These are phyloP conservation scores for Nothura maculosa DNA, from an alignment of 2,797 vertebrate species.

Conservation along the genomic window DNA sequence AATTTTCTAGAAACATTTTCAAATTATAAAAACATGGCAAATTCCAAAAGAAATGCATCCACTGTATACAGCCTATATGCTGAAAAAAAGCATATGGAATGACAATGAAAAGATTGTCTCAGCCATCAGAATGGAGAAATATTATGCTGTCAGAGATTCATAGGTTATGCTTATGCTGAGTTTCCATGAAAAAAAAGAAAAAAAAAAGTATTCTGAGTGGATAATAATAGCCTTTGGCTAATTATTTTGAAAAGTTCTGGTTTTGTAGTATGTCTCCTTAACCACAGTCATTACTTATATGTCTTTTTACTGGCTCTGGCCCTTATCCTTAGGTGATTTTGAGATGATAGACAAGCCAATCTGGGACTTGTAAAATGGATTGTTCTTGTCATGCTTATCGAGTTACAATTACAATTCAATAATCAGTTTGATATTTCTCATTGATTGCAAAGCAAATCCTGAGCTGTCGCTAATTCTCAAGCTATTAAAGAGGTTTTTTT, in stretches of 20 bases:
- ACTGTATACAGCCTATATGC: background rate
- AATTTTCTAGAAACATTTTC: slow-evolving; percentile 56
- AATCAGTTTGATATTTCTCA: slow-evolving; percentile 22
- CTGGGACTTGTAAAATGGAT: slow-evolving; percentile 37
- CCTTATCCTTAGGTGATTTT: background rate
- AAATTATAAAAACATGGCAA: slow-evolving; percentile 36
- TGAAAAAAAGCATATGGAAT: background rate
- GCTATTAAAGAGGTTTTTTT: background rate
- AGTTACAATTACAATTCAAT: slow-evolving; percentile 26
- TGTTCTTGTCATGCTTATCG: slow-evolving; percentile 13
- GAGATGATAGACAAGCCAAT: background rate
- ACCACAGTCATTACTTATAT: background rate
- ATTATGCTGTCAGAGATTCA: background rate
- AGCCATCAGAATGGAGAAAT: background rate
- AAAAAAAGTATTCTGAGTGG: background rate
- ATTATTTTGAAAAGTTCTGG: background rate
- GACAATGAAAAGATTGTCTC: background rate
- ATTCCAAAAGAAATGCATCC: background rate
- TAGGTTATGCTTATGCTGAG: background rate
- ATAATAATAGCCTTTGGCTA: background rate
- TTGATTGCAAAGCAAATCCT: slow-evolving; percentile 33
- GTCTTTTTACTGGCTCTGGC: background rate
- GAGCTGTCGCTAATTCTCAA: background rate
- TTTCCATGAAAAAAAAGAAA: background rate
- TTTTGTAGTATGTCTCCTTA: background rate